A percentile compares a stretch with the other conserved stretches of the same genome.
phyloP scores from a whole-genome alignment of 2,888 invertebrate species.

The Diogma glabrata region DNA sequence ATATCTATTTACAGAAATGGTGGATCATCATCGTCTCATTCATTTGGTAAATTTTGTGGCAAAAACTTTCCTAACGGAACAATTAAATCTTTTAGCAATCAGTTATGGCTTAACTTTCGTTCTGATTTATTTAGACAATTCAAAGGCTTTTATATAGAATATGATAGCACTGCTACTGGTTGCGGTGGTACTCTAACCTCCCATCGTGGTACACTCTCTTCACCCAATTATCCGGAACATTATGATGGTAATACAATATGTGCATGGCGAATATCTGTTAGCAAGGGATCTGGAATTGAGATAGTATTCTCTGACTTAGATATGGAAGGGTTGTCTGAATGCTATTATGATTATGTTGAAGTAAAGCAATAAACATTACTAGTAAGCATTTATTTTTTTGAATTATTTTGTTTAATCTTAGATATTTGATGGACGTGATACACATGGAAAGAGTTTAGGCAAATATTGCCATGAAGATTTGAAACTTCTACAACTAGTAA shows the following conservation, averaged over 20 bases:
- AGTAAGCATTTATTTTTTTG: no score
- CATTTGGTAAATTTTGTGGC: constrained; percentile 74
- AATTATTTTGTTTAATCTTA: no score
- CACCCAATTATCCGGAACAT: constrained; percentile 73
- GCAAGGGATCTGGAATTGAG: constrained; percentile 57
- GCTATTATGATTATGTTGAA: constrained; percentile 57
- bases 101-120: constrained; percentile 60
- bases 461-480: constrained; percentile 46
- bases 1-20: no score
- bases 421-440: constrained; percentile 56
- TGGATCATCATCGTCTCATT: constrained; percentile 51
- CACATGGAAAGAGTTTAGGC: constrained; percentile 43
- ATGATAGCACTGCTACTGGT: constrained; percentile 53
- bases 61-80: constrained; percentile 23
- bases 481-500: constrained; percentile 39
- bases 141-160: constrained; percentile 61
- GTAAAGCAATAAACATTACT: no score
- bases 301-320: constrained; percentile 60
- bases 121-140: constrained; percentile 53
- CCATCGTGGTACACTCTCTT: constrained; percentile 60
- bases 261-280: constrained; percentile 64
- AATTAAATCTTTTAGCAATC: constrained; percentile 63
- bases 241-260: constrained; percentile 65
- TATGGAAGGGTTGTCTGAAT: constrained; percentile 46
- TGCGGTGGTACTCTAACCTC: constrained; percentile 70